These are phyloP conservation scores for Enhydra lutris DNA, from an alignment of 2,113 vertebrate genomes.

Conservation along the genomic window DNA sequence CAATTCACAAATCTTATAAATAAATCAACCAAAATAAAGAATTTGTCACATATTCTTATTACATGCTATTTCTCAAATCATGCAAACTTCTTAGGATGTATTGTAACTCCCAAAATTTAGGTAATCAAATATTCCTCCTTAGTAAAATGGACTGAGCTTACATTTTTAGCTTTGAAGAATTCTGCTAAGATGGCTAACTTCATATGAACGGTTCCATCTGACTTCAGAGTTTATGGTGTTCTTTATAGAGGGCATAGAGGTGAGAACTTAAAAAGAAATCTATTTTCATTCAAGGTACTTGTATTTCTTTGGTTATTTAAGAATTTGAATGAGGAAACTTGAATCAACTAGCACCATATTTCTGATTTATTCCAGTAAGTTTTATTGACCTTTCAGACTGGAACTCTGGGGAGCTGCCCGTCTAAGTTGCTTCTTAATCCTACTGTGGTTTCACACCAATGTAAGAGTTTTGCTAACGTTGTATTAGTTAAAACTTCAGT, in stretches of 20 bases:
- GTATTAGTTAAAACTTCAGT: conserved; percentile 20
- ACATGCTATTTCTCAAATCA: not conserved
- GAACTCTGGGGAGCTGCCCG: conserved; percentile 23
- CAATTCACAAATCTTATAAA: not conserved
- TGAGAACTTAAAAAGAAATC: not conserved
- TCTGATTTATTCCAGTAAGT: conserved; percentile 57
- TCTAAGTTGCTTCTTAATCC: conserved; percentile 58
- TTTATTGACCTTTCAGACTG: conserved; percentile 65
- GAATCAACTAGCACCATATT: conserved; percentile 49
- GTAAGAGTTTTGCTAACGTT: conserved; percentile 53
- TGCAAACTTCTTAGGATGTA: not conserved
- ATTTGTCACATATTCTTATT: not conserved
- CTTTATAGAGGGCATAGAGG: not conserved
- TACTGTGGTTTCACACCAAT: conserved; percentile 66
- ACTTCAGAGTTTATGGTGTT: not conserved
- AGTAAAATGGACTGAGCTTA: not conserved
- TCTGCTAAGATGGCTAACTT: not conserved
- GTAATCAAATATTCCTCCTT: not conserved
- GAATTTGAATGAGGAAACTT: conserved; percentile 51
- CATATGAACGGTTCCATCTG: not conserved
- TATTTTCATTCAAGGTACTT: conserved; percentile 24
- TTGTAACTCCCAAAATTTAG: not conserved
- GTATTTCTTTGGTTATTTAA: conserved; percentile 53
- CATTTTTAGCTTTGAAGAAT: not conserved
- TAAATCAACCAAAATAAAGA: not conserved